Conservation (phyloP, 2,888 invertebrate species). For the Biston betularia region DNA sequence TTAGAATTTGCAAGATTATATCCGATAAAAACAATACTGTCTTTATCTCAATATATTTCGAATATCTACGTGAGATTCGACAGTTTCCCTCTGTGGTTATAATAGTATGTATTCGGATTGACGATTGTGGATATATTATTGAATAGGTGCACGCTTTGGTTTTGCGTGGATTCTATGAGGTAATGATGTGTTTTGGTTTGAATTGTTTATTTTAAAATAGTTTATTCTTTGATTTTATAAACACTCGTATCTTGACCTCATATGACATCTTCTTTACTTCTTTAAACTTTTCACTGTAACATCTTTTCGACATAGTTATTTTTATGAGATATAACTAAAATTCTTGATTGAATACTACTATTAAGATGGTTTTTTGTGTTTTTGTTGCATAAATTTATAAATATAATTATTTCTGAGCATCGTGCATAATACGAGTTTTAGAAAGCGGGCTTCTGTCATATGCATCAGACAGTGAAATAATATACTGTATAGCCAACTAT, state of each 20-base stretch:
- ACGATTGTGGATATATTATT: constrained; percentile 8
- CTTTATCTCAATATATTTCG: constrained; percentile 16
- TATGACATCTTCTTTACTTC: no score
- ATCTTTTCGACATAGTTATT: no score
- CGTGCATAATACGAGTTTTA: constrained; percentile 1
- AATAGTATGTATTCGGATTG: constrained; percentile 2
- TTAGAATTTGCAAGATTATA: constrained; percentile 16
- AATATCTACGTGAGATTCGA: constrained; percentile 11
- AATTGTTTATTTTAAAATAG: neutral
- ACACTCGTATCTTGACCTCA: no score
- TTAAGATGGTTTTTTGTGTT: no score
- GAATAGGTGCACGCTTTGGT: constrained; percentile 11
- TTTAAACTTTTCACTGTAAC: no score
- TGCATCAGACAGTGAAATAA: constrained; percentile 13
- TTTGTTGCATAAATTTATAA: no score
- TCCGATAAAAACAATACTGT: constrained; percentile 22
- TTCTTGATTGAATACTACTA: no score
- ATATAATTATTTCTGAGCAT: no score
- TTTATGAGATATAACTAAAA: no score
- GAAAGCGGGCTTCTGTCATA: constrained; percentile 16
- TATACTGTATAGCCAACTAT: constrained; percentile 8
- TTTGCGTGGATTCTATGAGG: constrained; percentile 16
- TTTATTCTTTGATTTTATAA: no score
- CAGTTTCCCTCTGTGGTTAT: constrained; percentile 10
- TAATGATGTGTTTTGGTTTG: neutral